phyloP scores from a whole-genome alignment of 2,888 invertebrate genomes.

The Diploptera punctata region DNA sequence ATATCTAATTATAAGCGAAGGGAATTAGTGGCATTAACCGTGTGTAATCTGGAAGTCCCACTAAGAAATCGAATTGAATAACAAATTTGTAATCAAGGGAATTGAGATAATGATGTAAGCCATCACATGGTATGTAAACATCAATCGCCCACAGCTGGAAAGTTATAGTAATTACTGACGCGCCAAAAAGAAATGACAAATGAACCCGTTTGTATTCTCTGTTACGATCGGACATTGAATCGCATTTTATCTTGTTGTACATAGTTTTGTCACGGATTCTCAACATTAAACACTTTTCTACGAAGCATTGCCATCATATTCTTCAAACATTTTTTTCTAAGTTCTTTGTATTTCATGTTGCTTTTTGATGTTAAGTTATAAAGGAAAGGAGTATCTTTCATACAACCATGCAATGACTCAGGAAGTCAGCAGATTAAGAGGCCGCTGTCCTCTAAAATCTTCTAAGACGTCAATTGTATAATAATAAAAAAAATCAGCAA shows the following conservation, averaged over 20 bases:
- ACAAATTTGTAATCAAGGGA: constrained; percentile 16
- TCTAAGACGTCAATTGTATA: no score
- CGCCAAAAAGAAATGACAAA: constrained; percentile 15
- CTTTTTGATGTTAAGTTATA: no score
- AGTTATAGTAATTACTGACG: constrained; percentile 9
- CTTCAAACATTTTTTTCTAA: no score
- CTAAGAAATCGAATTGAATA: constrained; percentile 9
- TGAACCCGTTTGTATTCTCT: constrained; percentile 2
- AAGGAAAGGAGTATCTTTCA: no score
- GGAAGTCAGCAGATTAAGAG: no score
- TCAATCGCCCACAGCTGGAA: constrained; percentile 16
- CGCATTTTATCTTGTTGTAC: not conserved
- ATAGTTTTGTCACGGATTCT: not conserved
- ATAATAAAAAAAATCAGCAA: no score
- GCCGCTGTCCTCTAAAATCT: no score
- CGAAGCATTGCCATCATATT: no score
- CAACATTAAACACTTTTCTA: no score
- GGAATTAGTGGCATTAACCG: constrained; percentile 4
- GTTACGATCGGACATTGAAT: not conserved
- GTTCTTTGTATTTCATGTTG: no score
- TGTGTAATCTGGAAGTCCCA: constrained; percentile 12
- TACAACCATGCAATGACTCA: no score
- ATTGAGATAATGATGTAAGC: constrained; percentile 11
- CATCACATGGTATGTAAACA: constrained; percentile 23
- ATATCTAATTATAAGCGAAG: constrained; percentile 11